A percentile compares a stretch with the other conserved stretches of the same genome.
Evolutionary conservation across 2,888 invertebrate genomes (phyloP).

Genomic region (Spilarctia lutea): DNA sequence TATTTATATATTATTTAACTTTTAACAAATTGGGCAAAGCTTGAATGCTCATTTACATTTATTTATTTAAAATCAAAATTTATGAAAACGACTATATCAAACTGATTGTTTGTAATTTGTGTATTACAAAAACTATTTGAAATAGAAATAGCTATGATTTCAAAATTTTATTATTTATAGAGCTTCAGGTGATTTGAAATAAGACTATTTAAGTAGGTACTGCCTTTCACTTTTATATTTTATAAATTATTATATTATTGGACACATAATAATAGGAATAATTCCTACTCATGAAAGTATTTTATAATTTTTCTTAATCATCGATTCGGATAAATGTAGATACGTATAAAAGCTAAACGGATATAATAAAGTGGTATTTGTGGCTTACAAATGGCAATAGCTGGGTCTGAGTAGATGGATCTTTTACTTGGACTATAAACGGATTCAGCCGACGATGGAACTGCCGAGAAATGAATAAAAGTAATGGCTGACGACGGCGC

Average conservation of each 20-base stretch:
- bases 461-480: slow-evolving; percentile 32
- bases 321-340: slow-evolving; percentile 22
- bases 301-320: slow-evolving; percentile 16
- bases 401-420: slow-evolving; percentile 31
- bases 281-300: neutral
- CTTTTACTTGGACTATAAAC: slow-evolving; percentile 37
- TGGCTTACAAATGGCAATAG: slow-evolving; percentile 29
- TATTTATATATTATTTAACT: neutral
- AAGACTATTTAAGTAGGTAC: neutral
- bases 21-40: neutral
- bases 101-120: neutral
- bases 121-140: neutral
- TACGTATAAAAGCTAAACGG: slow-evolving; percentile 18
- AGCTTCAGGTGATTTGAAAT: neutral
- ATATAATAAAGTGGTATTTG: slow-evolving; percentile 41
- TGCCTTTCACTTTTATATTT: neutral
- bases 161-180: neutral
- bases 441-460: slow-evolving; percentile 22
- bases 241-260: neutral
- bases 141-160: neutral
- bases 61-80: neutral
- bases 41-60: neutral
- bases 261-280: neutral
- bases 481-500: slow-evolving; percentile 19
- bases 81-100: neutral